Evolutionary conservation across 2,888 invertebrate genomes (phyloP), one percentile per base, ranked within the genome.

Genomic region (Desoria tigrina): DNA sequence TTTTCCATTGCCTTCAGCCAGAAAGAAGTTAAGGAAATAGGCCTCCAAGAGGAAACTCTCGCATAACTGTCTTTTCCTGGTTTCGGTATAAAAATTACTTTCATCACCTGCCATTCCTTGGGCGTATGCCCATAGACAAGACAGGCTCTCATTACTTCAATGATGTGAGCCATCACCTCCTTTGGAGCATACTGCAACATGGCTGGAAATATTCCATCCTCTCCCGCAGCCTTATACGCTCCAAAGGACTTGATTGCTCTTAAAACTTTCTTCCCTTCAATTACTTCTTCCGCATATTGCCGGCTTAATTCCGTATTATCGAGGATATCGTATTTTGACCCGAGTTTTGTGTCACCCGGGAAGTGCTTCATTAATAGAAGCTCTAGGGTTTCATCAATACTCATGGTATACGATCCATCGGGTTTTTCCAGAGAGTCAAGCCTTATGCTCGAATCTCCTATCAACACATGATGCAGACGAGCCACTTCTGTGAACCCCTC

Each of bases 21-120:
- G 21, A 65, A 61, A 1, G 65, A 65, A 16, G 61, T 65, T n/a
- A 59, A 27, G 4, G 65, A 61, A 21, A 62, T 57, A 3, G 59
- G 63, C 27, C 66, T 54, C 66, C 66, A 66, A 1, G 66, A 53
- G 21, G 54, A 53, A 7, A 56, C 24, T 24, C 49, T 54, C 16
- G 59, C 54, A 21, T 66, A 66, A 45, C 66, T 66, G 32, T 28
- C 53, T 21, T 62, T 66, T 0, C 62, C 66, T 9, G 66, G 62
- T 50, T 66, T 66, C 16, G 63, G 63, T 1, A 63, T 49, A 23
- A 63, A 63, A 9, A 57, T 21, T 1, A 58, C 57, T 18, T 18
- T 60, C 26, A 39, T 51, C 24, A 23, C 21, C 21, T 45, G 50
- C 68, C 64, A 68, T 24, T 9, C 37, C 3, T 3, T 37, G 4